Conservation (phyloP, 1,140 invertebrate species). For the Dinoponera quadriceps region DNA sequence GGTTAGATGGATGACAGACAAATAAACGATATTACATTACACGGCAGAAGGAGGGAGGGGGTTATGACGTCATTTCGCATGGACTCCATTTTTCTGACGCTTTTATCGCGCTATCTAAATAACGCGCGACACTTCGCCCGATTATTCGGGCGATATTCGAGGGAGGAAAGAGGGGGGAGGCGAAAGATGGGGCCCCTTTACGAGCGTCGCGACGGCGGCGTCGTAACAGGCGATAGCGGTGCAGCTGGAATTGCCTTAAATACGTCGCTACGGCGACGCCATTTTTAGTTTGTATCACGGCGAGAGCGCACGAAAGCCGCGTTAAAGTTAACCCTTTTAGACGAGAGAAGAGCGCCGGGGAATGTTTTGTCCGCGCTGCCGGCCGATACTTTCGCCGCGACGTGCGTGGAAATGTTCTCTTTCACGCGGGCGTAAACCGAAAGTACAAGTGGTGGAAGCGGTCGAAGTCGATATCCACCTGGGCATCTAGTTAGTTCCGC, state of each 20-base stretch:
- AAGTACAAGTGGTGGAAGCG: slow-evolving; percentile 35
- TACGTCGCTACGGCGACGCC: too few relatives aligned
- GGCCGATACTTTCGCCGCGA: slow-evolving; percentile 17
- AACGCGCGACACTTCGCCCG: slow-evolving; percentile 1
- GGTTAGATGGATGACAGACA: slow-evolving; percentile 31
- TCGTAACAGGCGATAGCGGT: too few relatives aligned
- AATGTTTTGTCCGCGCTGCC: slow-evolving; percentile 10
- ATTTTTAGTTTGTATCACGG: slow-evolving; percentile 43
- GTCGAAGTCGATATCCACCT: not conserved
- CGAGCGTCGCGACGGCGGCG: too few relatives aligned
- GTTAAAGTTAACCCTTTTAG: slow-evolving; percentile 42
- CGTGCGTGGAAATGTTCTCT: not conserved
- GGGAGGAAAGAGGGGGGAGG: slow-evolving; percentile 12
- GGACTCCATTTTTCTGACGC: slow-evolving; percentile 28
- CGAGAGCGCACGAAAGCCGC: slow-evolving; percentile 46
- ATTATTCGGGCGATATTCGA: slow-evolving; percentile 18
- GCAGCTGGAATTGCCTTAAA: too few relatives aligned
- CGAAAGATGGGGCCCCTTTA: not conserved
- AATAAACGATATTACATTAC: slow-evolving; percentile 34
- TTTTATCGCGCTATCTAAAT: slow-evolving; percentile 20
- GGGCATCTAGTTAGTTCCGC: not conserved
- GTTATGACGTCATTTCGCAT: slow-evolving; percentile 7
- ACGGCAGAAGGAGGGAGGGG: too few relatives aligned
- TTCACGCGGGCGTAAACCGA: slow-evolving; percentile 12
- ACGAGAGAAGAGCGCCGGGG: not conserved